Percentiles rank a stretch among this genome's conserved stretches.
Evolutionary conservation across 2,797 vertebrate genomes (phyloP).

Genomic region (Catharus ustulatus): DNA sequence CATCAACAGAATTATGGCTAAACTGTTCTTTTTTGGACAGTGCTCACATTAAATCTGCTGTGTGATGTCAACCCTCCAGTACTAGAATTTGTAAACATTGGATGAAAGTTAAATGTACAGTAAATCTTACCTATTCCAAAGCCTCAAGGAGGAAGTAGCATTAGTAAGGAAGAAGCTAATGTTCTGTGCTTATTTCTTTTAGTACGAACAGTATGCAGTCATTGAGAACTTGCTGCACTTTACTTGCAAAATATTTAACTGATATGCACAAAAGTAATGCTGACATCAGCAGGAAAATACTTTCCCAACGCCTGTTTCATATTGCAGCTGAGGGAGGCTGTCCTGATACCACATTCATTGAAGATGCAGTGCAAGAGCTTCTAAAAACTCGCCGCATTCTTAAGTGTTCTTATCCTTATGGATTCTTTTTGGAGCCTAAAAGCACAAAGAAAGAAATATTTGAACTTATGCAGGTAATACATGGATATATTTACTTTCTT

Average conservation of each 20-base stretch:
- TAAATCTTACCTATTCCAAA: background rate
- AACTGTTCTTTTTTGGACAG: background rate
- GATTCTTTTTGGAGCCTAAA: slow-evolving; percentile 98
- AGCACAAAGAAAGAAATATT: slow-evolving; percentile 99
- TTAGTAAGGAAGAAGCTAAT: background rate
- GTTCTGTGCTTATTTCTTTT: background rate
- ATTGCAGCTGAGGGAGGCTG: slow-evolving; percentile 89
- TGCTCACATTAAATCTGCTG: background rate
- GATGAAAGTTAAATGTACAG: background rate
- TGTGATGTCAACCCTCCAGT: background rate
- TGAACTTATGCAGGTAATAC: slow-evolving; percentile 97
- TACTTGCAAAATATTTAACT: background rate
- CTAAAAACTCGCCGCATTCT: slow-evolving; percentile 97
- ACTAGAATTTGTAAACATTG: background rate
- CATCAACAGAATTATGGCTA: background rate
- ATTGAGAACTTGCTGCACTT: background rate
- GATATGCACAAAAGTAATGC: background rate
- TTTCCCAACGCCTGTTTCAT: slow-evolving; percentile 38
- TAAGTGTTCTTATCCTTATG: slow-evolving; percentile 99
- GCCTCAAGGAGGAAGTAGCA: background rate
- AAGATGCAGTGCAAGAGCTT: slow-evolving; percentile 96
- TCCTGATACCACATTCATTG: slow-evolving; percentile 98
- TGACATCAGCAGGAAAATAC: slow-evolving; percentile 3
- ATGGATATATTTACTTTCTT: background rate
- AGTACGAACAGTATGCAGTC: background rate